Evolutionary conservation across 2,113 vertebrate genomes (phyloP), one percentile per base, ranked within the genome.

Genomic region (Amazona guildingii): DNA sequence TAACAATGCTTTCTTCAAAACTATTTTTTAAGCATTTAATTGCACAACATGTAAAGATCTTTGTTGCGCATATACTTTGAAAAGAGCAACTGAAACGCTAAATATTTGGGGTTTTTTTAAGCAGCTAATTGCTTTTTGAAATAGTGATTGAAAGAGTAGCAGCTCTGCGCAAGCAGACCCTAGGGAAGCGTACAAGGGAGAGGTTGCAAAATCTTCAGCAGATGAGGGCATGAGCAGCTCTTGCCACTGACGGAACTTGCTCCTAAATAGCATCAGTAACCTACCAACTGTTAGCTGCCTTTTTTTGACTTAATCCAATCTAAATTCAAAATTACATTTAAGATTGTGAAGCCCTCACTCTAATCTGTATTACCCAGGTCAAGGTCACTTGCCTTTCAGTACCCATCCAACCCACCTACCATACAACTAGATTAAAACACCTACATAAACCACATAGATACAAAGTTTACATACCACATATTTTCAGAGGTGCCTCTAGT

Each of bases 401-500:
- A 49, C 17, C 62, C 28, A 80, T 80, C n/a, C 39, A 86, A 57
- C 7, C 4, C 14, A 62, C 11, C 13, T 6, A 77, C 23, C 48
- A 57, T 0, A 44, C 17, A 69, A 35, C 11, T 19, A 46, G 27
- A 79, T 44, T 28, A 43, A 66, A 80, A 79, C 1, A 48, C 3
- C 17, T 10, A 51, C 12, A 59, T 11, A 44, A 17, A 73, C 14
- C 4, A 94, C 6, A 62, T 12, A 49, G 48, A 59, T 8, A 72
- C 4, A 0, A 82, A 73, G 55, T 54, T 82, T 69, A 96, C 98
- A 52, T 91, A 99, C 99, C 99, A 97, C 99, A 99, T 74, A 99
- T 99, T 98, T 99, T 99, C 86, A 99, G 97, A 12, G 99, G 99
- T 68, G 99, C 99, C 95, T 99, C 99, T 92, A 99, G 98, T 93